Evolutionary conservation across 1,140 invertebrate genomes (phyloP).

Genomic region (Drosophila lacertosa): DNA sequence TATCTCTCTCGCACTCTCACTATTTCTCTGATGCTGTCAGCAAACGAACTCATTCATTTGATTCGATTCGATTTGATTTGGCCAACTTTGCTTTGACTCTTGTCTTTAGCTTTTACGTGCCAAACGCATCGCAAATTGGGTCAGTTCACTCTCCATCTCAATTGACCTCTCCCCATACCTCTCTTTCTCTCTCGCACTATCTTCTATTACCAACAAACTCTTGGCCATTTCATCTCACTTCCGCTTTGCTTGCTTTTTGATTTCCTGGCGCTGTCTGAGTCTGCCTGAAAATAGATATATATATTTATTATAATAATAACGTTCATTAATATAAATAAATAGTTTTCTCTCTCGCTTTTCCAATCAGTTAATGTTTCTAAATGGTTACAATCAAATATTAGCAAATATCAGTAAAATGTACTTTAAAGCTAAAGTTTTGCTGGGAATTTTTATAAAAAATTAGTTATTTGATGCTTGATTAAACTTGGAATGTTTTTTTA

Average conservation of each 20-base stretch:
- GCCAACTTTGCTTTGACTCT: conserved; percentile 48
- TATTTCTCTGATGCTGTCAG: conserved; percentile 6
- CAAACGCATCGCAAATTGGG: conserved; percentile 60
- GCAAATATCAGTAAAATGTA: too few relatives aligned
- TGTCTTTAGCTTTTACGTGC: conserved; percentile 48
- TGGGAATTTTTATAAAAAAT: too few relatives aligned
- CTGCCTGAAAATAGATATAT: conserved; percentile 2
- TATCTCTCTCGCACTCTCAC: background rate
- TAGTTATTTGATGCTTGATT: too few relatives aligned
- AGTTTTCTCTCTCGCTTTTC: conserved; percentile 20
- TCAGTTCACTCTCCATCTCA: conserved; percentile 28
- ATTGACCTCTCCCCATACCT: conserved; percentile 1
- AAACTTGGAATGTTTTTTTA: too few relatives aligned
- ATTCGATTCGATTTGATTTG: conserved; percentile 73
- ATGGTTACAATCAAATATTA: too few relatives aligned
- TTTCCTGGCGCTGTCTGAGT: conserved; percentile 22
- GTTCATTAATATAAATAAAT: conserved; percentile 39
- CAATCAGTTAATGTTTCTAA: too few relatives aligned
- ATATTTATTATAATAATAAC: conserved; percentile 24
- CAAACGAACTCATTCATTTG: conserved; percentile 61
- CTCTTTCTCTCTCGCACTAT: too few relatives aligned
- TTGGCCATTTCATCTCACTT: conserved; percentile 19
- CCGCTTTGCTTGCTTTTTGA: conserved; percentile 11
- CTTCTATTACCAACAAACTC: background rate
- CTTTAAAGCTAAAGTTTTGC: too few relatives aligned